A percentile compares a stretch with the other conserved stretches of the same genome.
phyloP scores from a whole-genome alignment of 2,113 vertebrate species.

The Nesoenas mayeri region DNA sequence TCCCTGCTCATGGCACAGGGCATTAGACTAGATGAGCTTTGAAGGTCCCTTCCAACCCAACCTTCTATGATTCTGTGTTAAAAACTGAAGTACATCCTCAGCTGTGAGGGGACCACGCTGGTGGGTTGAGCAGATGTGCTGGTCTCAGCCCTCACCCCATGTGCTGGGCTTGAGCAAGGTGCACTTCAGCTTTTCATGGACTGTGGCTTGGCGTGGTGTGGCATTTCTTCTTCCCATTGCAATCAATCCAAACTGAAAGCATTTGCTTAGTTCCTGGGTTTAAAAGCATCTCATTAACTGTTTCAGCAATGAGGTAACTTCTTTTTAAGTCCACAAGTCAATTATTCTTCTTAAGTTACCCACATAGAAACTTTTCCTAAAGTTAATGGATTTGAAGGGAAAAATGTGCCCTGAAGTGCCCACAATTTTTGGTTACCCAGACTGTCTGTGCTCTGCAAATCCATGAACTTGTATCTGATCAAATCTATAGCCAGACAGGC shows the following conservation, averaged over 20 bases:
- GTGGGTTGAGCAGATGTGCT: neutral
- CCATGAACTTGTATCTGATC: neutral
- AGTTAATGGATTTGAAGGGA: neutral
- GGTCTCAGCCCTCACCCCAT: neutral
- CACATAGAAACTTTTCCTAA: neutral
- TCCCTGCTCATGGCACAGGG: no score
- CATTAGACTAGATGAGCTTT: no score
- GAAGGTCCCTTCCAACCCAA: no score
- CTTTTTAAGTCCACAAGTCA: neutral
- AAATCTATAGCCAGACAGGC: neutral
- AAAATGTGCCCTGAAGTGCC: neutral
- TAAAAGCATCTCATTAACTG: neutral
- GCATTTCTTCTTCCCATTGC: neutral
- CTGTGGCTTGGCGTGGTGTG: rapidly evolving
- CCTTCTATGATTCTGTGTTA: no score
- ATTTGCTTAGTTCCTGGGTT: neutral
- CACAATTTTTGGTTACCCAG: neutral
- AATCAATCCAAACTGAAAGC: neutral
- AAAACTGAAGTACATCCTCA: neutral
- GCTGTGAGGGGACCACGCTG: rapidly evolving
- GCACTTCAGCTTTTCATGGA: neutral
- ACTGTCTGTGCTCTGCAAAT: neutral
- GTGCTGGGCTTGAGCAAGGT: neutral
- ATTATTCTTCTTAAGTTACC: neutral
- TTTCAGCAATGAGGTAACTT: neutral